Conservation (phyloP, 30 jellyfish, hydroid and myxozoan genomes). For the Aurelia aurita complex sp. Pacific region DNA sequence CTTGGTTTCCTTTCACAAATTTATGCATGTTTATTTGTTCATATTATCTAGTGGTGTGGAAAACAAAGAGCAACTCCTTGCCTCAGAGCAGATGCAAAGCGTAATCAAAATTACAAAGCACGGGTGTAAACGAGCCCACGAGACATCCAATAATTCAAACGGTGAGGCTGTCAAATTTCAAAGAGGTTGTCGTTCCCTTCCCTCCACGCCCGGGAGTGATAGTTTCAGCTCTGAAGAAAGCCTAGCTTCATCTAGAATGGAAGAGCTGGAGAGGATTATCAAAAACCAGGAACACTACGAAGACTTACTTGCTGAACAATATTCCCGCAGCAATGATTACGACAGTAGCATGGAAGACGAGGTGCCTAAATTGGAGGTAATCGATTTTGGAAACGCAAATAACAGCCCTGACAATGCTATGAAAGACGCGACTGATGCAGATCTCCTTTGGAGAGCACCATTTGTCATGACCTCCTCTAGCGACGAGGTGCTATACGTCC, state of each 20-base stretch:
- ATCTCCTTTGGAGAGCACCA: slow-evolving; percentile 71
- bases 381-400: slow-evolving; percentile 9
- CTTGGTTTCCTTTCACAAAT: not conserved
- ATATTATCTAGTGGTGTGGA: slow-evolving; percentile 80
- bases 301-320: slow-evolving; percentile 49
- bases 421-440: slow-evolving; percentile 36
- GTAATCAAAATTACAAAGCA: slow-evolving; percentile 22
- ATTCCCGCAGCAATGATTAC: slow-evolving; percentile 23
- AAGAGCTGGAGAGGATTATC: slow-evolving; percentile 66
- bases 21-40: not conserved
- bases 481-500: slow-evolving; percentile 56
- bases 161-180: slow-evolving; percentile 46
- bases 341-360: slow-evolving; percentile 60
- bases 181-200: slow-evolving; percentile 27
- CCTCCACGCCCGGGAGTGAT: slow-evolving; percentile 90
- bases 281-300: slow-evolving; percentile 67
- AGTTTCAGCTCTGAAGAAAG: slow-evolving; percentile 65
- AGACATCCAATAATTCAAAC: not conserved
- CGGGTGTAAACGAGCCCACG: slow-evolving; percentile 23
- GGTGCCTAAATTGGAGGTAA: slow-evolving; percentile 70
- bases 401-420: slow-evolving; percentile 19
- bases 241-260: slow-evolving; percentile 74
- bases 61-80: slow-evolving; percentile 63
- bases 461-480: slow-evolving; percentile 62
- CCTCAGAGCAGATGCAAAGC: slow-evolving; percentile 76